phyloP scores from a whole-genome alignment of 2,797 vertebrate genomes.

The Menidia menidia region DNA sequence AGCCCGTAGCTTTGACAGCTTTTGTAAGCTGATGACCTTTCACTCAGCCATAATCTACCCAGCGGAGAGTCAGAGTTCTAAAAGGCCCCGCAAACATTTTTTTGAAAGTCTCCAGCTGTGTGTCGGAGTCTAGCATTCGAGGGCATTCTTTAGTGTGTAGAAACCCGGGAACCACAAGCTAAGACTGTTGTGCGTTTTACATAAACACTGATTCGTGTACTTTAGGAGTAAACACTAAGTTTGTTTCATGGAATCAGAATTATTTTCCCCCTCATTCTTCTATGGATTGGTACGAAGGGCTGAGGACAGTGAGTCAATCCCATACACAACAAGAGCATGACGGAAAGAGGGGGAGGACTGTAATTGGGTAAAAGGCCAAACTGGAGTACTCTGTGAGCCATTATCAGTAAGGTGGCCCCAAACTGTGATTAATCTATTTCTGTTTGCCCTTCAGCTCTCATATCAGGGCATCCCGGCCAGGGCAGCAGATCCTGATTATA shows the following conservation, averaged over 20 bases:
- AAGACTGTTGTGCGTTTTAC: background rate
- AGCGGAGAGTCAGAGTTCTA: background rate
- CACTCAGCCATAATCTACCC: background rate
- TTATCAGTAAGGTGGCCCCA: constrained; percentile 42
- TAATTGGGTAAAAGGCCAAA: constrained; percentile 56
- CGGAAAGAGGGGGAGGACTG: constrained; percentile 3
- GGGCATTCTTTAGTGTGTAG: background rate
- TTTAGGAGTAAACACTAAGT: constrained; percentile 18
- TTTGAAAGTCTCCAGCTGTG: background rate
- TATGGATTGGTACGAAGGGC: background rate
- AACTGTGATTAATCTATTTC: constrained; percentile 57
- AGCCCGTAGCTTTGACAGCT: background rate
- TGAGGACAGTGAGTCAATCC: background rate
- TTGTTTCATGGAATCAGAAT: background rate
- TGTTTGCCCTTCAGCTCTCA: constrained; percentile 37
- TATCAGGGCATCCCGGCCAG: background rate
- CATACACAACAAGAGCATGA: background rate
- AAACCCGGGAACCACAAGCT: constrained; percentile 6
- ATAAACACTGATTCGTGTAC: constrained; percentile 13
- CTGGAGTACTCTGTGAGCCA: constrained; percentile 38
- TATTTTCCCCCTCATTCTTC: constrained; percentile 1
- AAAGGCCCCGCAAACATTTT: background rate
- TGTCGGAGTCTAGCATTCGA: constrained; percentile 1
- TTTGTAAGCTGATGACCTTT: background rate
- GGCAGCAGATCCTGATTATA: background rate